Percentiles rank a stretch among this genome's conserved stretches.
Evolutionary conservation across 2,888 invertebrate species (phyloP).

Genomic region (Agrotis exclamationis): DNA sequence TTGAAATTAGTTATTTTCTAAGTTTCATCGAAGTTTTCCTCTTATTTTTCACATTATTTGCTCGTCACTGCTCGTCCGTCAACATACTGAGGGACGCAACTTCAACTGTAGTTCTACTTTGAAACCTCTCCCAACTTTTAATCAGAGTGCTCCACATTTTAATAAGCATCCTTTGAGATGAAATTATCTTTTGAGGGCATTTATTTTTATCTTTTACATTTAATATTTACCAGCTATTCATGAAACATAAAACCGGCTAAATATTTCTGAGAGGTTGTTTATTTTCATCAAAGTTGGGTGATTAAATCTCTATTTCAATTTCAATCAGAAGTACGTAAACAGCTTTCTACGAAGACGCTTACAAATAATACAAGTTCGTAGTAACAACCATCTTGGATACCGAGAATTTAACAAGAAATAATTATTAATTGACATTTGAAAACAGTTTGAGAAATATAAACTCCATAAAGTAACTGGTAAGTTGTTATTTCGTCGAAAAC

Average conservation of each 20-base stretch:
- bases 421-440: constrained; percentile 12
- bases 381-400: not conserved
- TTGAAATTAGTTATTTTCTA: constrained; percentile 1
- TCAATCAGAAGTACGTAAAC: not conserved
- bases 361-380: constrained; percentile 4
- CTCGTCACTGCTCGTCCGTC: constrained; percentile 2
- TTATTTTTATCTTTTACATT: constrained; percentile 15
- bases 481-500: constrained; percentile 32
- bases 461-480: constrained; percentile 2
- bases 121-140: constrained; percentile 30
- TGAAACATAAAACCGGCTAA: not conserved
- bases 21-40: constrained; percentile 7
- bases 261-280: not conserved
- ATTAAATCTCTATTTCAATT: not conserved
- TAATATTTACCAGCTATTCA: constrained; percentile 28
- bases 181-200: constrained; percentile 2
- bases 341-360: not conserved
- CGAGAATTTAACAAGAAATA: constrained; percentile 18
- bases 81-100: not conserved
- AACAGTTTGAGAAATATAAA: not conserved
- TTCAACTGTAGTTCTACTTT: constrained; percentile 12
- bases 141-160: constrained; percentile 22
- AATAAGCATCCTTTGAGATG: constrained; percentile 41
- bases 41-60: not conserved
- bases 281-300: not conserved